Evolutionary conservation across 2,797 vertebrate species (phyloP), one percentile per base, ranked within the genome.

Genomic region (Zenarchopterus dispar): DNA sequence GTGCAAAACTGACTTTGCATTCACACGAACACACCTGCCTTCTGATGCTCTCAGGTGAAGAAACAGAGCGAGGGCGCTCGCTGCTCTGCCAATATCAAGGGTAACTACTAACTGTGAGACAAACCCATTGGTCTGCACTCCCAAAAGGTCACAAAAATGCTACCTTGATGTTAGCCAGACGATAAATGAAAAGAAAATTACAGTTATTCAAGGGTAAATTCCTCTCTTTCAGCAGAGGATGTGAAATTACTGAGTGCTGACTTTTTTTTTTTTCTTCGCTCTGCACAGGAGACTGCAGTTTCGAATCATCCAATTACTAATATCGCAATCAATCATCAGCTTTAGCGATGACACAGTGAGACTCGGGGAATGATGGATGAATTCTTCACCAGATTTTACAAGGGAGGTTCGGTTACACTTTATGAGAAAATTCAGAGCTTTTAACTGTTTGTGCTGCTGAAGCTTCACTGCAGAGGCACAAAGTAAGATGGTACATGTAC

Each of bases 291-390:
- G 44, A 23, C 65, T 53, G 64, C 73, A 49, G 60, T 55, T 82
- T 76, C 44, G 61, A 87, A 78, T 85, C 82, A 76, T 76, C 64
- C 68, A 81, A 80, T 90, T 75, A 79, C 76, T 79, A 63, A 90
- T 84, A 66, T 77, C 18, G 21, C 71, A 79, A 89, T 90, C 88
- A 86, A 89, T 90, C 84, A 90, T 72, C 64, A 61, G 85, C 86
- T 76, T 78, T 81, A 55, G 67, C 13, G n/a, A 46, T 80, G 85
- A 78, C 80, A 81, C 73, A 62, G 77, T 68, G 77, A 63, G 75
- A 87, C 72, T 62, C 63, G 42, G 69, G 59, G 61, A 67, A 70
- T 86, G 85, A 87, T 82, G 77, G 78, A 86, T 87, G 77, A 80
- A 81, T 85, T 77, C 54, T 71, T 77, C 73, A 28, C 39, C 57